phyloP scores from a whole-genome alignment of 2,888 invertebrate species.

The Pilophorus perplexus region DNA sequence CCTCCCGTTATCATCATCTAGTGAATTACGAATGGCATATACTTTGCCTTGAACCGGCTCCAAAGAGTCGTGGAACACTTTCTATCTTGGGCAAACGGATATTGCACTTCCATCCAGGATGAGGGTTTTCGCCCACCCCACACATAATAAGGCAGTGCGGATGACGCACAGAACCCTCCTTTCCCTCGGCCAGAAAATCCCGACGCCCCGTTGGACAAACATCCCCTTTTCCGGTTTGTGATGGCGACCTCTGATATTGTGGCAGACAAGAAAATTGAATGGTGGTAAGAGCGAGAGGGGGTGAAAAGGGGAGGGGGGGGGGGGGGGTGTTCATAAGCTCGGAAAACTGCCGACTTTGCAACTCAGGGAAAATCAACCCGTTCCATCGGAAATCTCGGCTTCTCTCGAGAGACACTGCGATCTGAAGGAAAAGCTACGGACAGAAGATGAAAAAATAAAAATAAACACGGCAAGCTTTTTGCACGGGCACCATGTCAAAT shows the following conservation, averaged over 20 bases:
- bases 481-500: too few species aligned
- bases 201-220: not conserved
- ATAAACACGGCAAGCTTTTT: too few species aligned
- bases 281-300: too few species aligned
- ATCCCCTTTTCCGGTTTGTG: slow-evolving; percentile 7
- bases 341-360: slow-evolving; percentile 16
- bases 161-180: not conserved
- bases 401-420: too few species aligned
- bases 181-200: slow-evolving; percentile 7
- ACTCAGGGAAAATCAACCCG: not conserved
- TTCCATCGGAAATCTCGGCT: not conserved
- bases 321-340: not conserved
- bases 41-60: too few species aligned
- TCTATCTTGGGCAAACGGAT: not conserved
- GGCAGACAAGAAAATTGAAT: slow-evolving; percentile 30
- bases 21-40: too few species aligned
- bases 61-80: too few species aligned
- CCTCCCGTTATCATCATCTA: too few species aligned
- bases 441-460: too few species aligned
- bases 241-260: slow-evolving; percentile 29
- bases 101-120: slow-evolving; percentile 12
- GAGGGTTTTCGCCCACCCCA: not conserved
- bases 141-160: slow-evolving; percentile 4
- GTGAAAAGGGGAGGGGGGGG: too few species aligned
- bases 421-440: too few species aligned